Conservation (phyloP, 2,888 invertebrate genomes). For the Apamea crenata region DNA sequence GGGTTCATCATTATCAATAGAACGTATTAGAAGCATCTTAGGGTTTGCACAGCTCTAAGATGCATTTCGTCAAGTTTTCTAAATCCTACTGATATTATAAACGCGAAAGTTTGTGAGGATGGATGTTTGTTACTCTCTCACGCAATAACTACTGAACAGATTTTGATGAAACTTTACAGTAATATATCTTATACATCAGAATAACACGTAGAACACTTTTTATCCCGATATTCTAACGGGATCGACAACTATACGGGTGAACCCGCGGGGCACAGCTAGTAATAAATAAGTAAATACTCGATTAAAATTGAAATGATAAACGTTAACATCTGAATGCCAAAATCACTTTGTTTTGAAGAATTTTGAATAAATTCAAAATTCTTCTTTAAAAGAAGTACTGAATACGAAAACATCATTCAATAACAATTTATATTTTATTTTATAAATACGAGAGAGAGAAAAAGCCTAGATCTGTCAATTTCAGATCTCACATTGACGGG, state of each 20-base stretch:
- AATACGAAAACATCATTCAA: constrained; percentile 29
- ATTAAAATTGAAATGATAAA: not conserved
- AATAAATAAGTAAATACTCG: not conserved
- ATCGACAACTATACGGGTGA: too few relatives aligned
- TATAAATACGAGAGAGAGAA: constrained; percentile 38
- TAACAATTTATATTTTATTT: constrained; percentile 47
- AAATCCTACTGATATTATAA: not conserved
- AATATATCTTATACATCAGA: too few relatives aligned
- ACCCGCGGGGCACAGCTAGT: too few relatives aligned
- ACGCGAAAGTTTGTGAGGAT: too few relatives aligned
- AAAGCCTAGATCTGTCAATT: constrained; percentile 64
- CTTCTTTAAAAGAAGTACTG: not conserved
- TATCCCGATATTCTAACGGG: too few relatives aligned
- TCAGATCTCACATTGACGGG: constrained; percentile 53
- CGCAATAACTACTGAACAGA: too few relatives aligned
- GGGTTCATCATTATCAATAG: not conserved
- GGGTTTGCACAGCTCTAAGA: not conserved
- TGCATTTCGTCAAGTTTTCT: not conserved
- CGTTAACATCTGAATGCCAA: not conserved
- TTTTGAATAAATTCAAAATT: constrained; percentile 6
- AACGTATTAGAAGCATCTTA: not conserved
- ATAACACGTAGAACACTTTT: too few relatives aligned
- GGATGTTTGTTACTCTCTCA: too few relatives aligned
- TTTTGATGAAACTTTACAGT: too few relatives aligned
- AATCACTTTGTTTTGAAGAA: not conserved